These are phyloP conservation scores for Macrocentrus cingulum DNA, from an alignment of 1,140 invertebrate genomes.

Conservation along the genomic window DNA sequence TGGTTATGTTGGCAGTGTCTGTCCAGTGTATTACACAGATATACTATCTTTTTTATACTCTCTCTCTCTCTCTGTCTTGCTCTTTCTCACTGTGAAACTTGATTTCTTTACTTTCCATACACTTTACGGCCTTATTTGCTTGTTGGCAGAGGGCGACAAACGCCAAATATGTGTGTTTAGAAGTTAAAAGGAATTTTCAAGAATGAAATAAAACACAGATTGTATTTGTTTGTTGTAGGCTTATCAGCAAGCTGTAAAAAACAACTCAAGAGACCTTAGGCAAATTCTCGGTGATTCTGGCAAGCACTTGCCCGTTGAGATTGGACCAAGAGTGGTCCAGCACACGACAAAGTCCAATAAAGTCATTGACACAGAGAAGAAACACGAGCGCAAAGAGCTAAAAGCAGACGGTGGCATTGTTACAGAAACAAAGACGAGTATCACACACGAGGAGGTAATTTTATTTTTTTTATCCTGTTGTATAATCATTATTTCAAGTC, in stretches of 20 bases:
- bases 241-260: constrained; percentile 71
- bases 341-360: constrained; percentile 75
- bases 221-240: constrained; percentile 62
- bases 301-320: constrained; percentile 63
- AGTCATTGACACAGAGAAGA: constrained; percentile 83
- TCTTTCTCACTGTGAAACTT: constrained; percentile 27
- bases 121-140: no score
- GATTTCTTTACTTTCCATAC: no score
- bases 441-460: constrained; percentile 76
- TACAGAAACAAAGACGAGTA: constrained; percentile 77
- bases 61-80: constrained; percentile 13
- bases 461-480: not conserved
- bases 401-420: constrained; percentile 80
- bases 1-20: not conserved
- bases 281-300: constrained; percentile 66
- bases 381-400: constrained; percentile 65
- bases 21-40: not conserved
- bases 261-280: constrained; percentile 68
- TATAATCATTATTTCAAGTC: not conserved
- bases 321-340: constrained; percentile 71
- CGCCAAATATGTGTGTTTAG: no score
- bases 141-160: no score
- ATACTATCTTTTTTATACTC: not conserved
- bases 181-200: no score
- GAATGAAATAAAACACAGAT: constrained; percentile 5